These are phyloP conservation scores for Trilocha varians DNA, from an alignment of 2,888 invertebrate species.

Conservation along the genomic window DNA sequence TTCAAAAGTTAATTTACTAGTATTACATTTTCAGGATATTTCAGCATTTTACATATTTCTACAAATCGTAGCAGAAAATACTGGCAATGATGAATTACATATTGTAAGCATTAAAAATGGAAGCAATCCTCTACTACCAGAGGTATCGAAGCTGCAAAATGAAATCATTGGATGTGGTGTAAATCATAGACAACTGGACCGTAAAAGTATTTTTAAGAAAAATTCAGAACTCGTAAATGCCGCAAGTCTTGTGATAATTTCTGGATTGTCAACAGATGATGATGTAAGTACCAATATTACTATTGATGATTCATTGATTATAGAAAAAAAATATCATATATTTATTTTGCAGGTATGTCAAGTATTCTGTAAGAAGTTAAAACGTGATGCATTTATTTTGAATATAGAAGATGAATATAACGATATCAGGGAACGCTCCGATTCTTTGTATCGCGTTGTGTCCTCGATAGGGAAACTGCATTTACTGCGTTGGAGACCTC, in stretches of 20 bases:
- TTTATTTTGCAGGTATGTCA: slow-evolving; percentile 12
- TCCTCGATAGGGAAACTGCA: slow-evolving; percentile 11
- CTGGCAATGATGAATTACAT: slow-evolving; percentile 16
- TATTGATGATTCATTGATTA: too few species aligned
- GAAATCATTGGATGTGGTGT: neutral
- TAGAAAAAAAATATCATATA: too few species aligned
- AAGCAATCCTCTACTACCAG: neutral
- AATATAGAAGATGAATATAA: slow-evolving; percentile 11
- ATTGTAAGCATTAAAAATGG: slow-evolving; percentile 15
- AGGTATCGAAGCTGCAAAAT: neutral
- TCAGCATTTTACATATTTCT: slow-evolving; percentile 11
- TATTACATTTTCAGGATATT: slow-evolving; percentile 1
- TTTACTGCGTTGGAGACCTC: slow-evolving; percentile 16
- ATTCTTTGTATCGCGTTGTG: slow-evolving; percentile 15
- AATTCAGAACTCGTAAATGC: neutral
- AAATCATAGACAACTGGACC: neutral
- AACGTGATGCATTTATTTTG: slow-evolving; percentile 14
- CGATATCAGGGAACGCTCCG: neutral
- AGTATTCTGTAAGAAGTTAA: slow-evolving; percentile 11
- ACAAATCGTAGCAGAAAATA: slow-evolving; percentile 27
- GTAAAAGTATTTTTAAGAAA: neutral
- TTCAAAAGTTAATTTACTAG: too few species aligned
- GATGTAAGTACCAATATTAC: too few species aligned
- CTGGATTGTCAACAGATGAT: neutral
- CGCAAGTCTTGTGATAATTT: neutral